These are phyloP conservation scores for Drosophila quinaria DNA, from an alignment of 2,888 invertebrate species.

Conservation along the genomic window DNA sequence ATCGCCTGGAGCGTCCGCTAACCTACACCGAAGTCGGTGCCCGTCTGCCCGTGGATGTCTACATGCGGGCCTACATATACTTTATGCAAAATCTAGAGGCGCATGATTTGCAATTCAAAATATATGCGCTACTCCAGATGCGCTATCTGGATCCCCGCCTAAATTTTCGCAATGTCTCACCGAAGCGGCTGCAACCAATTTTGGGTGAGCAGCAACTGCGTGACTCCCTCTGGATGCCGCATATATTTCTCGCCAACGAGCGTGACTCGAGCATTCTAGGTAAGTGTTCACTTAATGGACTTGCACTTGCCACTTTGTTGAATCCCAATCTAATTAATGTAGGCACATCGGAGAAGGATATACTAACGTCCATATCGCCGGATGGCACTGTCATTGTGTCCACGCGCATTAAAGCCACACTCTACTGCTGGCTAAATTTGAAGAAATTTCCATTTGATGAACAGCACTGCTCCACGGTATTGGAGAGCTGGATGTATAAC, in stretches of 20 bases:
- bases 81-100: conserved; percentile 94
- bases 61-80: conserved; percentile 92
- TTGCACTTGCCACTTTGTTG: background rate
- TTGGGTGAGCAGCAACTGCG: conserved; percentile 90
- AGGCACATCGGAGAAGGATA: conserved; percentile 92
- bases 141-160: conserved; percentile 91
- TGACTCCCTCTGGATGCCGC: conserved; percentile 93
- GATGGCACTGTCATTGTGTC: conserved; percentile 93
- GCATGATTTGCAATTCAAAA: conserved; percentile 94
- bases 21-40: conserved; percentile 83
- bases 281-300: conserved; percentile 23
- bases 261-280: conserved; percentile 90
- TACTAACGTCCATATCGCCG: conserved; percentile 92
- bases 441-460: conserved; percentile 95
- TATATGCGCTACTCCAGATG: conserved; percentile 92
- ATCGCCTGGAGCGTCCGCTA: conserved; percentile 90
- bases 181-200: conserved; percentile 88
- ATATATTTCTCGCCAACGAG: conserved; percentile 93
- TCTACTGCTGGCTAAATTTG: conserved; percentile 94
- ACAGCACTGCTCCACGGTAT: conserved; percentile 92
- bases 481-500: conserved; percentile 95
- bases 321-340: background rate
- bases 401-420: conserved; percentile 91
- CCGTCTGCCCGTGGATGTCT: conserved; percentile 89
- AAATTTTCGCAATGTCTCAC: conserved; percentile 89